Conservation (phyloP, 1,140 invertebrate species). For the Archivesica marissinica region DNA sequence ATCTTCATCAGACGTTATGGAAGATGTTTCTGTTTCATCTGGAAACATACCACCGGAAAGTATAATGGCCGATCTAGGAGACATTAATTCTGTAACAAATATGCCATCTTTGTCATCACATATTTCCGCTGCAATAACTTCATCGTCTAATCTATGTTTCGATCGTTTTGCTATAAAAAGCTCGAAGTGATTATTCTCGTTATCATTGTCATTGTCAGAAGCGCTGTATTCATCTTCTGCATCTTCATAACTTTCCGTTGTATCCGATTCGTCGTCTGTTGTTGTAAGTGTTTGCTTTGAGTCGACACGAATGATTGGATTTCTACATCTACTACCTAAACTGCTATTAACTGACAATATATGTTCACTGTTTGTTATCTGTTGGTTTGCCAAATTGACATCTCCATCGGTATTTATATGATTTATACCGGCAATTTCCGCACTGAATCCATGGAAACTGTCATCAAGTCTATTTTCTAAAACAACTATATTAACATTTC, state of each 20-base stretch:
- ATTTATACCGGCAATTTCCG: constrained; percentile 24
- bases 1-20: neutral
- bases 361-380: neutral
- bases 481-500: neutral
- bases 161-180: neutral
- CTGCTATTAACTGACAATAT: neutral
- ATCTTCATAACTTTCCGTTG: constrained; percentile 18
- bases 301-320: neutral
- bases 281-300: neutral
- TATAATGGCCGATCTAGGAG: constrained; percentile 30
- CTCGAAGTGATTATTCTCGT: neutral
- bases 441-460: constrained; percentile 34
- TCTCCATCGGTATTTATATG: neutral
- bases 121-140: neutral
- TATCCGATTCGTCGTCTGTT: constrained; percentile 13
- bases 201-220: constrained; percentile 26
- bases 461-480: constrained; percentile 31
- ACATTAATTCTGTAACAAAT: constrained; percentile 12
- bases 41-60: constrained; percentile 45
- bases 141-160: neutral
- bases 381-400: neutral
- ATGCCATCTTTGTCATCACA: neutral
- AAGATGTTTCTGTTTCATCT: neutral
- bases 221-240: constrained; percentile 59
- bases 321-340: neutral